Evolutionary conservation across 1,140 invertebrate species (phyloP), one percentile per base, ranked within the genome.

Genomic region (Pseudomyrmex gracilis): DNA sequence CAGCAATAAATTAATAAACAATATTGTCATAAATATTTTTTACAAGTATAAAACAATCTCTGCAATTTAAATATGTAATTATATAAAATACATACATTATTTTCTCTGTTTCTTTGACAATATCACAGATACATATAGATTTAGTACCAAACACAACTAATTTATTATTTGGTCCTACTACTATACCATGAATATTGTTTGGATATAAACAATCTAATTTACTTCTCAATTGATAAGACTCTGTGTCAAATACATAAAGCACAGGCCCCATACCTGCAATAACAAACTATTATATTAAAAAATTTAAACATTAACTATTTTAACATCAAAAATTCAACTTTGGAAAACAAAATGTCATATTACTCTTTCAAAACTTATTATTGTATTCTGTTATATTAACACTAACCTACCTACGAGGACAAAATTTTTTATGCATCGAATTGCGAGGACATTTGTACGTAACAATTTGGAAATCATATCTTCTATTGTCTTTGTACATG

Each of bases 131-230:
- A 73, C 89, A 90, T 10, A 95, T 76, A 83, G 91, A 85, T 86
- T 94, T 95, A 73, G 92, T 94, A 67, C 95, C 95, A 91, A 93
- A 95, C 49, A 95, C 70, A 53, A 94, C 89, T 45, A 95, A 71
- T 73, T 90, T 90, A 68, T 93, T 89, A 22, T 88, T 76, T 24
- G 83, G 66, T 74, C 88, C 85, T 82, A 90, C 85, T 17, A 91
- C 77, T 76, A 96, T 95, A 24, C 93, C 94, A 91, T 95, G 93
- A 85, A 96, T 94, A 90, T 94, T 94, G 84, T 94, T 92, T 1
- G 93, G 92, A 84, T 94, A 86, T 73, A 94, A 92, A 70, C 93
- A 90, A 71, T 93, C 68, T 70, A 90, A 78, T 89, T 93, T 93
- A n/a, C 67, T 15, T 43, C 93, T 70, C 15, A 94, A 83, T 77